Evolutionary conservation across 2,888 invertebrate species (phyloP), one percentile per base, ranked within the genome.

Genomic region (Zhengitettix transpicula): DNA sequence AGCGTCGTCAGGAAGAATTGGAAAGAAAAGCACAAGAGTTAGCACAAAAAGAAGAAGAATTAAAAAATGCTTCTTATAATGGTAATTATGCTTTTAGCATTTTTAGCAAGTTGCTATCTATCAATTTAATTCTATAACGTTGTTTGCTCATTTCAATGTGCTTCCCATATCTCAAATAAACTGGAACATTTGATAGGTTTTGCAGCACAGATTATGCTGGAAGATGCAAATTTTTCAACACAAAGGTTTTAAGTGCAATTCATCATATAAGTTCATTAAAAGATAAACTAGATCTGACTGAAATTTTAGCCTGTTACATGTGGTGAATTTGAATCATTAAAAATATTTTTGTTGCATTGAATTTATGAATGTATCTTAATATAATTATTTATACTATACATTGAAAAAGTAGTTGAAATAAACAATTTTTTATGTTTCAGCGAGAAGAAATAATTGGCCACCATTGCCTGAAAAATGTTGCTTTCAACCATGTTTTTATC

Each of bases 401-500:
- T 14, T n/a, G 52, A 52, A n/a, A n/a, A 53, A 12, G 7, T 8
- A 28, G 28, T 40, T 54, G 54, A 40, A 41, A 9, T 40, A 15
- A n/a, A 42, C 40, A 11, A 14, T 16, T 55, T 17, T 55, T 64
- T 60, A 65, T 56, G 64, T 72, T 72, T 59, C 69, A 80, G 81
- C 77, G 60, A 75, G 92, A 66, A 81, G 88, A 67, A 97, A 99
- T 74, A 99, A 99, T 76, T 99, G 97, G 96, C 99, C 99, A 1
- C 99, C 99, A 0, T 74, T 99, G 65, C 98, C 99, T 1, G 84
- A 87, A 58, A 87, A 87, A 69, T 91, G 90, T 68, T 95, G 93
- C 62, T 82, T 97, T 63, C 92, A 96, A 71, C 98, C 99, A 0
- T 99, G 99, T 74, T 99, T 99, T 77, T 98, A 98, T 75, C 98